These are phyloP conservation scores for Scolanthus callimorphus DNA, from an alignment of 92 coral and sea anemone genomes.

Conservation along the genomic window DNA sequence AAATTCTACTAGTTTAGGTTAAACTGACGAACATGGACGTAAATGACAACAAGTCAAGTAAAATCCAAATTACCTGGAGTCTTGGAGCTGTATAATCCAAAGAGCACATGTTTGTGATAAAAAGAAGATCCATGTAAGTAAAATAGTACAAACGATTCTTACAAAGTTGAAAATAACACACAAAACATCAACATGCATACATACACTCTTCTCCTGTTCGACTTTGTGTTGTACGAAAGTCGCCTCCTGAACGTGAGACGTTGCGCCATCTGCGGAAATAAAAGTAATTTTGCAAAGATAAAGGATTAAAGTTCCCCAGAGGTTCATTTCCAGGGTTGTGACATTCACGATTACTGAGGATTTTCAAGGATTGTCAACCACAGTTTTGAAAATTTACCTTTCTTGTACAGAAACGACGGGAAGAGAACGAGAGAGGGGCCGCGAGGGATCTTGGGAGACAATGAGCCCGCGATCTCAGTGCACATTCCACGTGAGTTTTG, in stretches of 20 bases:
- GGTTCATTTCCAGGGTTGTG: background rate
- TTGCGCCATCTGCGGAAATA: conserved; percentile 82
- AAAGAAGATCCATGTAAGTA: too few species aligned
- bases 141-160: too few species aligned
- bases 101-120: conserved; percentile 4
- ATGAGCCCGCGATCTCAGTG: conserved; percentile 61
- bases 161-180: too few species aligned
- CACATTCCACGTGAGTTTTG: too few species aligned
- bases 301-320: conserved; percentile 2
- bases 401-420: conserved; percentile 52
- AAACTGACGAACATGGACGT: too few species aligned
- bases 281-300: conserved; percentile 6
- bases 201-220: conserved; percentile 92
- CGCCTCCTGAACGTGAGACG: conserved; percentile 98
- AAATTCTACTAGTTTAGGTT: too few species aligned
- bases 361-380: conserved; percentile 49
- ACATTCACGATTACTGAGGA: conserved; percentile 26
- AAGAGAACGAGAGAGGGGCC: conserved; percentile 64
- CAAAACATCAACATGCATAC: too few species aligned
- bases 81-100: conserved; percentile 70
- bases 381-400: conserved; percentile 8
- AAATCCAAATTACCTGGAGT: conserved; percentile 99
- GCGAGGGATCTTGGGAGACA: conserved; percentile 71
- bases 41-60: too few species aligned
- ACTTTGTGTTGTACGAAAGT: conserved; percentile 93